Evolutionary conservation across 2,113 vertebrate species (phyloP).

Genomic region (Brachyhypopomus occidentalis): DNA sequence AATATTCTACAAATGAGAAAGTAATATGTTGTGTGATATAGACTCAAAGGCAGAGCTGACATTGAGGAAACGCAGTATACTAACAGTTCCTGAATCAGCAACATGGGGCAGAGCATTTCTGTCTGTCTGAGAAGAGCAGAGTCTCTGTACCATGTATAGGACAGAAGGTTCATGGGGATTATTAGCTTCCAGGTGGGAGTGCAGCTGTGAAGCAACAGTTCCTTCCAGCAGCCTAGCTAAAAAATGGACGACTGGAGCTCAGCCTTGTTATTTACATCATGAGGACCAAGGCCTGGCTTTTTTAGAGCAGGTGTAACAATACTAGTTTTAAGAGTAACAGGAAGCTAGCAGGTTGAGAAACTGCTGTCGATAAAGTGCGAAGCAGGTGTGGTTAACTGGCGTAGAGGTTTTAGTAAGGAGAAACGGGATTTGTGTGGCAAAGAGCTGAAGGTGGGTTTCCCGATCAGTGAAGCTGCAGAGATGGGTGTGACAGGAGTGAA

Average conservation of each 20-base stretch:
- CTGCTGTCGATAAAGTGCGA: background rate
- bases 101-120: too few relatives aligned
- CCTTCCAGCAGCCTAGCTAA: background rate
- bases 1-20: too few relatives aligned
- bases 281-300: background rate
- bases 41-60: too few relatives aligned
- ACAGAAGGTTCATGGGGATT: background rate
- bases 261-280: background rate
- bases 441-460: background rate
- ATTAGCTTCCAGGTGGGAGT: background rate
- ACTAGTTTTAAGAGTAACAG: background rate
- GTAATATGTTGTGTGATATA: too few relatives aligned
- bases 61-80: too few relatives aligned
- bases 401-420: background rate
- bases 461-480: background rate
- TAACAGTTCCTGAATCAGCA: too few relatives aligned
- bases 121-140: too few relatives aligned
- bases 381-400: background rate
- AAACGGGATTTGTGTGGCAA: background rate
- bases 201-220: background rate
- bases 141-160: too few relatives aligned
- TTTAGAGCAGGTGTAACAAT: background rate
- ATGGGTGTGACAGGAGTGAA: background rate
- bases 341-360: background rate
- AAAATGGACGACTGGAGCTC: background rate